Percentiles rank a stretch among this genome's conserved stretches.
These are phyloP conservation scores for Hyperoplus lanceolatus DNA, from an alignment of 2,797 vertebrate species.

Conservation along the genomic window DNA sequence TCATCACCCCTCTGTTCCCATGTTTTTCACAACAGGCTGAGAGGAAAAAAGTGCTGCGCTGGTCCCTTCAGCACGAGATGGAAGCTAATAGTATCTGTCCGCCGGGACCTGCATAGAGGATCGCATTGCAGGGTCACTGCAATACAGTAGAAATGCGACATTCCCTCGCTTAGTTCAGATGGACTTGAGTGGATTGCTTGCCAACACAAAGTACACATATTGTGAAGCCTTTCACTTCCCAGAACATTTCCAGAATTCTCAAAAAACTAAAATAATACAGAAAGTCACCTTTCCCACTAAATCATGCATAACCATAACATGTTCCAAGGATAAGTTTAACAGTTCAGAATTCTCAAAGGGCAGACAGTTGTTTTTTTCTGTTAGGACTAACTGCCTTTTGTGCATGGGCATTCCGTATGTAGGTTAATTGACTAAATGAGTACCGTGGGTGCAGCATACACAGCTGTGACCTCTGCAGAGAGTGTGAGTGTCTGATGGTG, in stretches of 20 bases:
- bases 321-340: slow-evolving; percentile 56
- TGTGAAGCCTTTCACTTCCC: slow-evolving; percentile 19
- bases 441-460: slow-evolving; percentile 58
- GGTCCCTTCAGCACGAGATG: slow-evolving; percentile 68
- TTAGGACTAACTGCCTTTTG: slow-evolving; percentile 60
- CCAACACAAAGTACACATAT: slow-evolving; percentile 5
- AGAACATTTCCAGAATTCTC: background rate
- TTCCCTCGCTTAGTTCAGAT: slow-evolving; percentile 52
- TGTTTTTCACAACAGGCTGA: slow-evolving; percentile 71
- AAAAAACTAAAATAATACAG: background rate
- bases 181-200: slow-evolving; percentile 24
- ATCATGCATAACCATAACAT: slow-evolving; percentile 14
- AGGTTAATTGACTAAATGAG: slow-evolving; percentile 73
- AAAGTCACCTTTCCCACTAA: slow-evolving; percentile 14
- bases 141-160: slow-evolving; percentile 70
- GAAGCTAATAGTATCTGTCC: slow-evolving; percentile 72
- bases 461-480: slow-evolving; percentile 73
- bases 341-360: slow-evolving; percentile 42
- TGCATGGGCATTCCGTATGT: slow-evolving; percentile 60
- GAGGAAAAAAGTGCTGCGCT: slow-evolving; percentile 76
- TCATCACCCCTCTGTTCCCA: slow-evolving; percentile 73
- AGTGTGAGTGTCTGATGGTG: slow-evolving; percentile 27
- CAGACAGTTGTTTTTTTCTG: slow-evolving; percentile 61
- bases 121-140: slow-evolving; percentile 83
- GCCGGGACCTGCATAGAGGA: slow-evolving; percentile 72